Conservation (phyloP, 2,113 vertebrate genomes). For the Piprites chloris region DNA sequence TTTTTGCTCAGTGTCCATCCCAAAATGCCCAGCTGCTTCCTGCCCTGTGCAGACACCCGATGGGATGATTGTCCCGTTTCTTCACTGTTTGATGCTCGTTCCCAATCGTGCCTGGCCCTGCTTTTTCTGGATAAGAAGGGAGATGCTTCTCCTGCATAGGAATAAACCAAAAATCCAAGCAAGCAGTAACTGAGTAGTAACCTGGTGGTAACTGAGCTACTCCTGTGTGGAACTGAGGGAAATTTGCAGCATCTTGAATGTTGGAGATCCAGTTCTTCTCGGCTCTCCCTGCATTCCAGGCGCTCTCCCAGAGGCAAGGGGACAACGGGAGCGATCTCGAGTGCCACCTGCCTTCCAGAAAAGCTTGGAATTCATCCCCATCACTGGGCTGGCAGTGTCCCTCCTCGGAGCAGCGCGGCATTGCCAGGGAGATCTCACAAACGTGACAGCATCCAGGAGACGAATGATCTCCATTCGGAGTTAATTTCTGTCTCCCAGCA, state of each 20-base stretch:
- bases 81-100: accelerated
- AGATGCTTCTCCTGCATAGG: accelerated
- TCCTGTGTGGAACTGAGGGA: not conserved
- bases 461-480: conserved; percentile 57
- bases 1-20: not conserved
- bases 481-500: conserved; percentile 71
- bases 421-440: conserved; percentile 41
- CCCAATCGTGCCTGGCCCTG: accelerated
- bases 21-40: not conserved
- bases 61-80: not conserved
- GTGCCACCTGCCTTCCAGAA: conserved; percentile 42
- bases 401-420: not conserved
- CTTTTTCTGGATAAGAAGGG: not conserved
- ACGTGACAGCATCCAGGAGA: conserved; percentile 64
- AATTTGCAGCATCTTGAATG: not conserved
- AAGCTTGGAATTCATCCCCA: not conserved
- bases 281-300: not conserved
- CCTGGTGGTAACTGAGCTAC: not conserved
- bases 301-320: not conserved
- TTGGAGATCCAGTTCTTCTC: not conserved
- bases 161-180: not conserved
- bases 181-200: not conserved
- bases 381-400: not conserved
- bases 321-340: not conserved
- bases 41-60: not conserved